A percentile compares a stretch with the other conserved stretches of the same genome.
Conservation (phyloP, 2,113 vertebrate species). For the Mastomys coucha region DNA sequence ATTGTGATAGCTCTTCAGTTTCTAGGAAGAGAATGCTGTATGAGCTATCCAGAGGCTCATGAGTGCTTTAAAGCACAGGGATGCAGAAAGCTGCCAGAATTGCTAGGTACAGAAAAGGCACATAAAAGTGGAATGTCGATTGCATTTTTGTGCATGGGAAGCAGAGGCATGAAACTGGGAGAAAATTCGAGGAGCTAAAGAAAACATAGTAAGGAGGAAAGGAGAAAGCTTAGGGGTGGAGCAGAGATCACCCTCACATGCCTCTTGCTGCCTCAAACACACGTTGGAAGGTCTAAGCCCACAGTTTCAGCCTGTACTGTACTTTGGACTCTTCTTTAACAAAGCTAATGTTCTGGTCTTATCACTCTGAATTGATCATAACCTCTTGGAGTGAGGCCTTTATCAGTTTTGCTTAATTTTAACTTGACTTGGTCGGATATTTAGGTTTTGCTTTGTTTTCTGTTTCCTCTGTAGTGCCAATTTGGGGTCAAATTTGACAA, state of each 20-base stretch:
- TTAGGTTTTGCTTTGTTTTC: neutral
- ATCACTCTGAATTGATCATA: neutral
- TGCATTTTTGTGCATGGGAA: neutral
- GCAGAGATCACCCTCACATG: neutral
- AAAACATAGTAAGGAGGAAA: neutral
- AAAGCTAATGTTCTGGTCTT: neutral
- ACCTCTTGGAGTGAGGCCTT: neutral
- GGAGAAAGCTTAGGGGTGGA: neutral
- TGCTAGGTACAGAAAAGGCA: neutral
- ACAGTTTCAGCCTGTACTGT: neutral
- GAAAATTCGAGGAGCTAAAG: neutral
- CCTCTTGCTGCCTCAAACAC: rapidly evolving
- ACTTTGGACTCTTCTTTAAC: too few relatives aligned
- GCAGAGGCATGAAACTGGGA: neutral
- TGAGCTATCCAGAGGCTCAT: neutral
- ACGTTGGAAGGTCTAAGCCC: neutral
- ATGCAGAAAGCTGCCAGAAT: neutral
- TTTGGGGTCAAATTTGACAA: neutral
- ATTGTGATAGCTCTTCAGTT: neutral
- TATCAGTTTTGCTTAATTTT: neutral
- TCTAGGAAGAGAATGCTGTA: neutral
- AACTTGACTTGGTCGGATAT: neutral
- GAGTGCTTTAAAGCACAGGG: neutral
- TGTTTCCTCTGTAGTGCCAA: neutral
- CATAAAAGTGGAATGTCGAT: neutral